Conservation (phyloP, 2,113 vertebrate genomes). For the Lepisosteus osseus region DNA sequence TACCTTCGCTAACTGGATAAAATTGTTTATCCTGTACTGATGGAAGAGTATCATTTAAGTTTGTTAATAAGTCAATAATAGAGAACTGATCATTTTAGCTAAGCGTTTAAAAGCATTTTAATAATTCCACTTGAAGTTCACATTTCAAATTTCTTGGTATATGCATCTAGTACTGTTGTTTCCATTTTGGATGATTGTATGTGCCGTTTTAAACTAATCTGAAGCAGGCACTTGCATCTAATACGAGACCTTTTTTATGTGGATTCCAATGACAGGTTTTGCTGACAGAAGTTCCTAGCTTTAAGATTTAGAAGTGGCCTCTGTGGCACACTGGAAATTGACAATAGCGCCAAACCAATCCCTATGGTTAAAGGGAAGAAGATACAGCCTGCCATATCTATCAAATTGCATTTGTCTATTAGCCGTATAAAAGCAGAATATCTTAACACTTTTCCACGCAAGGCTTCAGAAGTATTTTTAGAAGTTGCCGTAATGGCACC, state of each 20-base stretch:
- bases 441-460: slow-evolving; percentile 8
- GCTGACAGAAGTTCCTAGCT: neutral
- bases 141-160: too few species aligned
- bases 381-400: neutral
- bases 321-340: neutral
- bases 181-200: too few species aligned
- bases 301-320: neutral
- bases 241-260: neutral
- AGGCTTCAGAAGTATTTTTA: slow-evolving; percentile 10
- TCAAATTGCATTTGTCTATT: slow-evolving; percentile 11
- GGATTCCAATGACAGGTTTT: neutral
- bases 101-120: too few species aligned
- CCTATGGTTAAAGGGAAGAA: neutral
- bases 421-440: slow-evolving; percentile 8
- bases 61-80: too few species aligned
- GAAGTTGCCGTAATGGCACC: neutral
- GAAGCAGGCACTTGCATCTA: too few species aligned
- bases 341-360: slow-evolving; percentile 3
- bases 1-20: too few species aligned
- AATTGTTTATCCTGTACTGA: too few species aligned
- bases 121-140: too few species aligned
- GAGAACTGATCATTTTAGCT: too few species aligned
- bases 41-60: too few species aligned
- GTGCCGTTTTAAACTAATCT: too few species aligned
- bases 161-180: too few species aligned